These are phyloP conservation scores for Meleagris gallopavo DNA, from an alignment of 2,113 vertebrate species.

Conservation along the genomic window DNA sequence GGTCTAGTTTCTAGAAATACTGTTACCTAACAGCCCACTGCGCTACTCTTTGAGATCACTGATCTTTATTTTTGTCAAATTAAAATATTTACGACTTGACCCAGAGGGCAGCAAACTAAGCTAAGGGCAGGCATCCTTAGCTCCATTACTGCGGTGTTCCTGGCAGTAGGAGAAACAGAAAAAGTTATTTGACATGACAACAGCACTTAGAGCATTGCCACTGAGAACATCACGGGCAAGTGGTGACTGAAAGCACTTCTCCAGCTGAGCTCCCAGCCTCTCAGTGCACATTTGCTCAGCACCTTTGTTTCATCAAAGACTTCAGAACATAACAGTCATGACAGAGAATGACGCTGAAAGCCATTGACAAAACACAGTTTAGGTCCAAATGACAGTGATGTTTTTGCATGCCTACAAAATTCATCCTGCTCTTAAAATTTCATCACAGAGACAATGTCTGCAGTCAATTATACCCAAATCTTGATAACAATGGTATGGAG, in stretches of 20 bases:
- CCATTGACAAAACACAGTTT: background rate
- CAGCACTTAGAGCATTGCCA: background rate
- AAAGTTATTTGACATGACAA: background rate
- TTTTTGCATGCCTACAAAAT: background rate
- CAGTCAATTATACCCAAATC: background rate
- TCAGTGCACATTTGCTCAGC: accelerated
- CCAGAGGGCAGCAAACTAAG: background rate
- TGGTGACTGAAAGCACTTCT: background rate
- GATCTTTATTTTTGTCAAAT: background rate
- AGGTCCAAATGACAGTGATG: background rate
- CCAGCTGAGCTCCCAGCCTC: background rate
- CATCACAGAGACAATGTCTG: background rate
- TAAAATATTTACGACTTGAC: background rate
- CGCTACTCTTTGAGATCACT: background rate
- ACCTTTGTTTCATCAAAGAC: background rate
- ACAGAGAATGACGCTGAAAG: background rate
- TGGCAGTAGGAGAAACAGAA: background rate
- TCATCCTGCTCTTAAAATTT: background rate
- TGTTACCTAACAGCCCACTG: background rate
- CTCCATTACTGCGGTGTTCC: background rate
- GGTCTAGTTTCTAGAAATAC: background rate
- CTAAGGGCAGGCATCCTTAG: background rate
- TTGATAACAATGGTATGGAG: background rate
- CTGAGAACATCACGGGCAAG: background rate
- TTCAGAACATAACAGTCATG: background rate